Base-by-base conservation (phyloP, 2,888 invertebrate species). In the Agriotes lineatus region DNA sequence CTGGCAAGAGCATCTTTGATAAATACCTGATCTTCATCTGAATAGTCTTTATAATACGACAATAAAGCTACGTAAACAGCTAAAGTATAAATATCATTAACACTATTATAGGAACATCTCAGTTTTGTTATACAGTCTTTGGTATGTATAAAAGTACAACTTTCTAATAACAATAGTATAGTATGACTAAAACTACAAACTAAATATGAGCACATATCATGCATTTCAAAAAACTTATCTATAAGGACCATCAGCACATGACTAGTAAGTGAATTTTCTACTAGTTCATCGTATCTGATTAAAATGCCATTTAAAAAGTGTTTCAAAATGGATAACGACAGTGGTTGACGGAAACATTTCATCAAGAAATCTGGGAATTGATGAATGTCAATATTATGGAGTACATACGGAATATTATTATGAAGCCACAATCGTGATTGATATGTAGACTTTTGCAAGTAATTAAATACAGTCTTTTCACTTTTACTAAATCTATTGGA, bases 381-480 rank as follows among this genome's bases (percentile, higher is more conserved):
- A 6, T 44, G 19, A 16, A 69, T 19, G 19, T 58, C 39, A 12
- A 72, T 54, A 54, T 73, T 69, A 37, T 58, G 52, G 18, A 78
- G 19, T 25, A 77, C 48, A 56, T 70, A 73, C 2, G 77, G 72
- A 19, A 78, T 25, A 67, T 79, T 72, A 64, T 77, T 78, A 60
- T 77, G 70, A 3, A 75, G 63, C 77, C 76, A 78, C 52, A 79
- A 42, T 42, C 77, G 69, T 4, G 62, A 54, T 37, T 71, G 14
- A 50, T 67, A 75, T 19, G 70, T 45, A 22, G 71, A 44, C 2
- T 19, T 37, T 54, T 60, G 42, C 1, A 66, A 44, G 42, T 56
- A 35, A 37, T 44, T 25, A 1, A 35, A 19, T 42, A 74, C 18
- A 39, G 37, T 42, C 12, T 62, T 54, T 33, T 74, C 48, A 67